Base-by-base conservation (phyloP, 1,140 invertebrate species). In the Theocolax elegans region DNA sequence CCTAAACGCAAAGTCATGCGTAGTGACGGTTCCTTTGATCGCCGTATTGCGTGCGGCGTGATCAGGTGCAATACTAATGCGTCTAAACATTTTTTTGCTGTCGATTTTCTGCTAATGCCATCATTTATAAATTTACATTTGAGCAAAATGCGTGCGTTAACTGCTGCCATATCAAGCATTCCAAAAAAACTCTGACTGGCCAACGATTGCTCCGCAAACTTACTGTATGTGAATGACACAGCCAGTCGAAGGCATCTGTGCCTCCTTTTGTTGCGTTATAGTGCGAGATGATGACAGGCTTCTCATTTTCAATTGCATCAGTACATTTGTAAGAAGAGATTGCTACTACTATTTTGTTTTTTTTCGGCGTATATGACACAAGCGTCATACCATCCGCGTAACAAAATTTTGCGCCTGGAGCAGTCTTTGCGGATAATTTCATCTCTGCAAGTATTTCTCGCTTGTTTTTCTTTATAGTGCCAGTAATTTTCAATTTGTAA, bases 221-320 rank as follows among this genome's bases (percentile, higher is more conserved):
- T 21, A 65, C 76, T 27, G 74, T 80, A 68, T 80, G 80, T 17
- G 67, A 73, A 10, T 77, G 74, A 66, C 76, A 80, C 78, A 87
- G 80, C 76, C 85, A 79, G 74, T 87, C 81, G 17, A 87, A 78
- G 15, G 73, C 78, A 72, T 87, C 86, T 0, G 87, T 87, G 7
- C 79, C 85, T 19, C 80, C 82, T 79, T 88, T 75, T 15, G 72
- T 73, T 29, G 9, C 10, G 51, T 70, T 73, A 27, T 73, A 73
- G 21, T 71, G 58, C 13, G 25, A 35, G 40, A 73, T 38, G 8
- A 63, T 67, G 15, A 15, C 63, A 23, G 67, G 51, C 42, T 73
- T 65, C 17, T 53, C 15, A 21, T 27, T 49, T 21, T 4, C 10
- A 4, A 35, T 35, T 6, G 4, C 10, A 2, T 6, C 23, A 0